Percentiles rank a stretch among this genome's conserved stretches.
phyloP scores from a whole-genome alignment of 2,797 vertebrate species.

The Oreonectes daqikongensis region DNA sequence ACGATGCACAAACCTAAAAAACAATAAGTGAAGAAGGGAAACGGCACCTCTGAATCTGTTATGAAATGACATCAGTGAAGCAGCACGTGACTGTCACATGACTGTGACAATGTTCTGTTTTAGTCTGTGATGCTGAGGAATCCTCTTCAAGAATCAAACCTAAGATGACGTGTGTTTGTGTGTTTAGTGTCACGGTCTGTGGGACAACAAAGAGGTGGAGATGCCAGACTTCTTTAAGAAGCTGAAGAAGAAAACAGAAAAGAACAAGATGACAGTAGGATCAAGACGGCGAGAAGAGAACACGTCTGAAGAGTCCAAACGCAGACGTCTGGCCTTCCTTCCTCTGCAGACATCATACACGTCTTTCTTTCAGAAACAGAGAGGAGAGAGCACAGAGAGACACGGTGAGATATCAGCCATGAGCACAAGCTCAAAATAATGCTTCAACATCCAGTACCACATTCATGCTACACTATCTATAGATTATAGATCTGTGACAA shows the following conservation, averaged over 20 bases:
- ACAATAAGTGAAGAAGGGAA: no score
- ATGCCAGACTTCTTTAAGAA: conserved; percentile 80
- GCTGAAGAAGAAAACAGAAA: conserved; percentile 74
- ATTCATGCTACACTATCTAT: no score
- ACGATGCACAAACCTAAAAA: no score
- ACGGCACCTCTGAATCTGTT: no score
- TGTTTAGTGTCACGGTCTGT: conserved; percentile 78
- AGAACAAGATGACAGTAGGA: conserved; percentile 68
- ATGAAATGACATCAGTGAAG: no score
- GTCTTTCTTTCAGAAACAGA: conserved; percentile 65
- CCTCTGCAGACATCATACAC: conserved; percentile 70
- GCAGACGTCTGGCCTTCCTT: conserved; percentile 67
- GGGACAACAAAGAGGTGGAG: conserved; percentile 80
- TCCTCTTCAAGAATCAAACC: no score
- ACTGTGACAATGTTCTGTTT: no score
- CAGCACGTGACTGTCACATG: no score
- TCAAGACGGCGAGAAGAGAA: conserved; percentile 57
- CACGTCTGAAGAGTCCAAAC: background rate
- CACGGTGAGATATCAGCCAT: conserved; percentile 58
- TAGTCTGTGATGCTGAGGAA: no score
- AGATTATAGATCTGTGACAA: background rate
- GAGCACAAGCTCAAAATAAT: background rate
- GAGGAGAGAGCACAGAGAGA: conserved; percentile 54
- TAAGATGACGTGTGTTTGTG: background rate
- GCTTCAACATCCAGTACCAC: no score